A percentile compares a stretch with the other conserved stretches of the same genome.
These are phyloP conservation scores for Ciconia maguari DNA, from an alignment of 2,113 vertebrate genomes.

Conservation along the genomic window DNA sequence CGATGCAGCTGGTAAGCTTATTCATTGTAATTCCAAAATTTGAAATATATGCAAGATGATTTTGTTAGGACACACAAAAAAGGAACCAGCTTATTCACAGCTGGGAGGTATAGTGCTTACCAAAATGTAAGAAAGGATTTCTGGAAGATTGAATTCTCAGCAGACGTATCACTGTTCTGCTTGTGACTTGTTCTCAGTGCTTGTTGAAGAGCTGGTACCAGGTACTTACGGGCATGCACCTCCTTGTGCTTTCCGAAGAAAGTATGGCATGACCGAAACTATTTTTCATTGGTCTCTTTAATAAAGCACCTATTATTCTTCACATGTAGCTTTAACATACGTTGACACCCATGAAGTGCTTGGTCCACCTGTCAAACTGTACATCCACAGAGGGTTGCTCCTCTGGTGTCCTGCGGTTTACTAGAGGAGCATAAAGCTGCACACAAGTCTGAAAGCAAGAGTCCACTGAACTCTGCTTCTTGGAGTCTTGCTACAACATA, in stretches of 20 bases:
- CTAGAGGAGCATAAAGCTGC: neutral
- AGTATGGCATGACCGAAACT: neutral
- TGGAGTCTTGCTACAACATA: neutral
- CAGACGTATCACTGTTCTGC: neutral
- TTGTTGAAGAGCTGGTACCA: neutral
- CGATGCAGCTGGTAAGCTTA: neutral
- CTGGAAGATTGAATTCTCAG: neutral
- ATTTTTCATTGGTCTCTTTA: neutral
- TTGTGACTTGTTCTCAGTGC: fast-evolving
- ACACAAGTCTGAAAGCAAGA: neutral
- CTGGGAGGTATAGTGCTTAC: neutral
- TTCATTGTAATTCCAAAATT: neutral
- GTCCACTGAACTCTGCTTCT: neutral
- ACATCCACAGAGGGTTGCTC: neutral
- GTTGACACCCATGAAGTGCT: neutral
- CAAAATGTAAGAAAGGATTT: neutral
- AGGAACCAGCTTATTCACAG: neutral
- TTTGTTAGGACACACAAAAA: neutral
- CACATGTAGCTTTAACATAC: neutral
- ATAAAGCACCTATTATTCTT: neutral
- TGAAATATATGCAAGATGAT: neutral
- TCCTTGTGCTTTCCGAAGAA: neutral
- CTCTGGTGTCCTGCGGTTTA: neutral
- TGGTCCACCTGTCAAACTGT: neutral
- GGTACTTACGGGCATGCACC: neutral